Evolutionary conservation across 1,140 invertebrate species (phyloP).

Genomic region (Pogonus chalceus): DNA sequence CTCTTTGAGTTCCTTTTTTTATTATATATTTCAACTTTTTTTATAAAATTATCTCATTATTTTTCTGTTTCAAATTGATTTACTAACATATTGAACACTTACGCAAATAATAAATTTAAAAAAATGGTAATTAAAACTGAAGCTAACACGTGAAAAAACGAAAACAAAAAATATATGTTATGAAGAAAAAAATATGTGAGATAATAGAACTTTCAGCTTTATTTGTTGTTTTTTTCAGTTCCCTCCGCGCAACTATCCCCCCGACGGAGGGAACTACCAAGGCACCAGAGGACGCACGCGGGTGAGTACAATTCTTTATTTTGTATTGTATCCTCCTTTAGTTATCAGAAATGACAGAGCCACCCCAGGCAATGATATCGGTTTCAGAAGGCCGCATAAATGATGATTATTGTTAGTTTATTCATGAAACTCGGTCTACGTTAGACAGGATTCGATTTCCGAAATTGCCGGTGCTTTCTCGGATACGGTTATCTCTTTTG

Average conservation of each 20-base stretch:
- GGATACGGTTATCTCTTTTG: not conserved
- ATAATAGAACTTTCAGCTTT: not conserved
- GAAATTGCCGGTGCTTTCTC: not conserved
- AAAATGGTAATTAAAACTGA: not conserved
- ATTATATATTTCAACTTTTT: too few species aligned
- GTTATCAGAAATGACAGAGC: not conserved
- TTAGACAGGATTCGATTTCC: not conserved
- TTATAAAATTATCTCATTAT: too few species aligned
- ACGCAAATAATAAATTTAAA: not conserved
- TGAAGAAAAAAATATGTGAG: not conserved
- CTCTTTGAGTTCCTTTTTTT: too few species aligned
- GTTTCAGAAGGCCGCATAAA: not conserved
- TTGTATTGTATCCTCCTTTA: too few species aligned
- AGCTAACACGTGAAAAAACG: not conserved
- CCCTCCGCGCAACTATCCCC: slow-evolving; percentile 36
- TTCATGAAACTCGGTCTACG: not conserved
- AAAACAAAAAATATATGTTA: not conserved
- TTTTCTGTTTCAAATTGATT: not conserved
- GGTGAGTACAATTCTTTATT: slow-evolving; percentile 33
- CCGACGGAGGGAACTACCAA: slow-evolving; percentile 36
- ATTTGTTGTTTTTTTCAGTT: slow-evolving; percentile 33
- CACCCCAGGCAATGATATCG: not conserved
- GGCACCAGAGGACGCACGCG: slow-evolving; percentile 35
- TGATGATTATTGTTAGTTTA: slow-evolving; percentile 8
- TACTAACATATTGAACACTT: not conserved